Base-by-base conservation (phyloP, 1,140 invertebrate genomes). In the Geopemphigus sp. region DNA sequence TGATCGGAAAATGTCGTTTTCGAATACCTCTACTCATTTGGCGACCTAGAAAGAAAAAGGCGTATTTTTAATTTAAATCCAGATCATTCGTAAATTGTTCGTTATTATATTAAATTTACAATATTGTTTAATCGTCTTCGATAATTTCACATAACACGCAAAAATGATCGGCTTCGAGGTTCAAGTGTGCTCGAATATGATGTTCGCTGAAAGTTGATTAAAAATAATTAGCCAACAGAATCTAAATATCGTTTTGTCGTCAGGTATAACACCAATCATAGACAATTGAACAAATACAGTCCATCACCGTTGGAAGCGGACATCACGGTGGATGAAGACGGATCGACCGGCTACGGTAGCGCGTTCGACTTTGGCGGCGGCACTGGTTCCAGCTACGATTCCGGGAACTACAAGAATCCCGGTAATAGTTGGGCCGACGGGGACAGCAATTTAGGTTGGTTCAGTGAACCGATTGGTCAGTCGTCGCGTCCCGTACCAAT, bases 221-320 rank as follows among this genome's bases (percentile, higher is more conserved):
- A 39, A 8, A 39, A 39, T 39, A 39, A 39, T 39, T 39, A 8
- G 32, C 8, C 8, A 3, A 39, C 32, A 39, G 8, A 39, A 59
- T 15, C 19, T 11, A 19, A 4, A 0, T n/a, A 3, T 14, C 2
- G 29, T 17, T 12, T 17, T 26, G 12, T 22, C 6, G 1, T 6
- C 22, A 78, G 74, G 15, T 78, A n/a, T 29, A 63, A 78, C 17
- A 50, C 14, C 8, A 78, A 78, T 61, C 74, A 78, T 14, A 78
- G 74, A 17, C 74, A 61, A 5, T 26, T 78, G 17, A 78, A 76
- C 32, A 76, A 76, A 22, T 76, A 76, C n/a, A 56, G 73, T 8
- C 39, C 54, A 2, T 24, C 56, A 5, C 73, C 73, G 0, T 19
- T 76, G 1, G 56, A 59, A 19, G 57, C 29, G 17, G 73, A 57